Conservation (phyloP, 2,888 invertebrate genomes). For the Drosophila setosimentum region DNA sequence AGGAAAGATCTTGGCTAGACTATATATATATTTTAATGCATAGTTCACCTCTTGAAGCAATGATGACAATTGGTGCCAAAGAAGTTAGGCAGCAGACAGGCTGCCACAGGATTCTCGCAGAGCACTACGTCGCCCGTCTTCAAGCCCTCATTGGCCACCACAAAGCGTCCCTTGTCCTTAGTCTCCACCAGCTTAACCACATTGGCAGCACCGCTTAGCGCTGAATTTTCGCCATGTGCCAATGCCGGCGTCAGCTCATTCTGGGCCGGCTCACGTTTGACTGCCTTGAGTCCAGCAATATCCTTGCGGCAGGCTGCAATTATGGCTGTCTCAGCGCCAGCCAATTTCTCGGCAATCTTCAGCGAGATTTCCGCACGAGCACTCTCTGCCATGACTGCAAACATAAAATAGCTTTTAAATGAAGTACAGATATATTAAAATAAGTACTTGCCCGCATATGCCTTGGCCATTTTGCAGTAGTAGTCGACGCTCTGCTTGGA, state of each 20-base stretch:
- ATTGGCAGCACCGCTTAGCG: conserved; percentile 87
- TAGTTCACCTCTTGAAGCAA: conserved; percentile 89
- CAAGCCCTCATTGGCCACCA: conserved; percentile 87
- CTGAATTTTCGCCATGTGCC: conserved; percentile 86
- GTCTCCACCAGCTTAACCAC: conserved; percentile 87
- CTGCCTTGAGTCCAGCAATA: conserved; percentile 82
- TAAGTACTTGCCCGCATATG: conserved; percentile 86
- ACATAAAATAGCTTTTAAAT: conserved; percentile 18
- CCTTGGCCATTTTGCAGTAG: conserved; percentile 90
- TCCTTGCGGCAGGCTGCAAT: conserved; percentile 85
- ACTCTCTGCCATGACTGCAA: conserved; percentile 87
- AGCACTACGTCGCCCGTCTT: conserved; percentile 90
- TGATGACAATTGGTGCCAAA: conserved; percentile 93
- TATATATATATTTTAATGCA: background rate
- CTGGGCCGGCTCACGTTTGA: conserved; percentile 31
- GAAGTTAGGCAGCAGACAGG: conserved; percentile 90
- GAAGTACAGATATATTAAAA: background rate
- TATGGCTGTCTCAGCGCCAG: conserved; percentile 85
- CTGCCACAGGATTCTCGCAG: conserved; percentile 90
- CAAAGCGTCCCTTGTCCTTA: conserved; percentile 89
- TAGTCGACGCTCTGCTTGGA: conserved; percentile 88
- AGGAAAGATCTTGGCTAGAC: background rate
- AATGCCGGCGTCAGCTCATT: conserved; percentile 73
- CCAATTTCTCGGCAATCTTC: conserved; percentile 88
- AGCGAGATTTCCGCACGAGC: conserved; percentile 89